phyloP scores from a whole-genome alignment of 2,888 invertebrate genomes.

The Parthenolecanium corni region DNA sequence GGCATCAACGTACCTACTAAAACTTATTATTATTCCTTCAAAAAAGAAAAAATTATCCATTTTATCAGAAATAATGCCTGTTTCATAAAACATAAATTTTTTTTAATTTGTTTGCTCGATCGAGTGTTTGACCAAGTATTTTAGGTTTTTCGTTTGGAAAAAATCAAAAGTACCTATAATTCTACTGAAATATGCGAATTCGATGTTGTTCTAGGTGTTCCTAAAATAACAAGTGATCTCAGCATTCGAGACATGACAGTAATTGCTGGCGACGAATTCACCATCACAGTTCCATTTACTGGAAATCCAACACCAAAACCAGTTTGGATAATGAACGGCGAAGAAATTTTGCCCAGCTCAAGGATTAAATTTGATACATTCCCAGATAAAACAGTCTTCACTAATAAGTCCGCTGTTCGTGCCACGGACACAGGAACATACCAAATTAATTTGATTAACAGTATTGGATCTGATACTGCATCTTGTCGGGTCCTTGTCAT shows the following conservation, averaged over 20 bases:
- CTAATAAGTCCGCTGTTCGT: slow-evolving; percentile 78
- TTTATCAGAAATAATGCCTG: too few species aligned
- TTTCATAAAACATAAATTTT: too few species aligned
- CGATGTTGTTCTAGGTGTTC: slow-evolving; percentile 48
- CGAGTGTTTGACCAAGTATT: too few species aligned
- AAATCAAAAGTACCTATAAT: too few species aligned
- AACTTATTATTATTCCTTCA: too few species aligned
- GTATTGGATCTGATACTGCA: slow-evolving; percentile 82
- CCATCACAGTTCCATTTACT: slow-evolving; percentile 83
- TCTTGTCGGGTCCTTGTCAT: slow-evolving; percentile 70
- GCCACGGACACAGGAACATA: slow-evolving; percentile 84
- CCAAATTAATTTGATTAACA: slow-evolving; percentile 77
- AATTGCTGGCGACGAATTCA: slow-evolving; percentile 90
- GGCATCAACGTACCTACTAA: too few species aligned
- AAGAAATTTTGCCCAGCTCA: slow-evolving; percentile 64
- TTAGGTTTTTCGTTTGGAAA: too few species aligned
- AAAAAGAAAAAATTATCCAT: too few species aligned
- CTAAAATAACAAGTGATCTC: slow-evolving; percentile 85
- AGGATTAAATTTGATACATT: slow-evolving; percentile 79
- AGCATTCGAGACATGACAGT: slow-evolving; percentile 88
- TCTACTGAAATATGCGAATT: too few species aligned
- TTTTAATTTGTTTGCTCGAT: too few species aligned
- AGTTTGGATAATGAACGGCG: slow-evolving; percentile 81
- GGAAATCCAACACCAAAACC: slow-evolving; percentile 82
- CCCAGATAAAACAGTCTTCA: slow-evolving; percentile 66